Conservation (phyloP, 2,113 vertebrate genomes). For the Gymnorhina tibicen region DNA sequence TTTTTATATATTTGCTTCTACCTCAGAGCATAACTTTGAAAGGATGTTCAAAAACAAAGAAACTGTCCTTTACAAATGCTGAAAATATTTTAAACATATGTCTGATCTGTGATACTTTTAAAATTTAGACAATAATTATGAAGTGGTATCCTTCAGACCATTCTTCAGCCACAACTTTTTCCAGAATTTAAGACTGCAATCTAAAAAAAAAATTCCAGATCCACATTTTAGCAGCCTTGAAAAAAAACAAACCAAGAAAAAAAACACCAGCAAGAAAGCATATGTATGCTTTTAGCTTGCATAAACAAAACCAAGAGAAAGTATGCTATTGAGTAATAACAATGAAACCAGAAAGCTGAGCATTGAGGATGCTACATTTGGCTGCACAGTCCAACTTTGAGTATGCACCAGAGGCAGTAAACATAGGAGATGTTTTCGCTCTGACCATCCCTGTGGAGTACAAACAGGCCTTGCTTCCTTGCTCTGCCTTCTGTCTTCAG, state of each 20-base stretch:
- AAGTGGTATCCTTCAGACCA: neutral
- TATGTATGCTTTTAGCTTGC: neutral
- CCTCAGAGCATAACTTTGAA: slow-evolving; percentile 20
- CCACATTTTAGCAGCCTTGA: neutral
- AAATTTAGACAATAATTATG: neutral
- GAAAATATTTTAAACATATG: slow-evolving; percentile 18
- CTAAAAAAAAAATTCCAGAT: neutral
- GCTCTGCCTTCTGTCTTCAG: neutral
- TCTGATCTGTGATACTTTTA: neutral
- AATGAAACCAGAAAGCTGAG: neutral
- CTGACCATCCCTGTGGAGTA: neutral
- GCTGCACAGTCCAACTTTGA: neutral
- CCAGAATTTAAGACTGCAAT: neutral
- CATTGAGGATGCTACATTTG: neutral
- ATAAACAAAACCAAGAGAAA: neutral
- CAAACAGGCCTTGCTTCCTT: neutral
- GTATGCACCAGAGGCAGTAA: neutral
- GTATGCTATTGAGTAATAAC: neutral
- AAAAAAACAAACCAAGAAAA: neutral
- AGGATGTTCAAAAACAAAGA: slow-evolving; percentile 3
- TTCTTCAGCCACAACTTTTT: neutral
- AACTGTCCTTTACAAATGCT: neutral
- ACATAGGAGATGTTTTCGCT: neutral
- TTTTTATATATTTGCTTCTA: slow-evolving; percentile 41
- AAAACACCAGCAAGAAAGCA: neutral